Percentiles rank a stretch among this genome's conserved stretches.
Evolutionary conservation across 2,797 vertebrate genomes (phyloP).

Genomic region (Centropyge bicolor): DNA sequence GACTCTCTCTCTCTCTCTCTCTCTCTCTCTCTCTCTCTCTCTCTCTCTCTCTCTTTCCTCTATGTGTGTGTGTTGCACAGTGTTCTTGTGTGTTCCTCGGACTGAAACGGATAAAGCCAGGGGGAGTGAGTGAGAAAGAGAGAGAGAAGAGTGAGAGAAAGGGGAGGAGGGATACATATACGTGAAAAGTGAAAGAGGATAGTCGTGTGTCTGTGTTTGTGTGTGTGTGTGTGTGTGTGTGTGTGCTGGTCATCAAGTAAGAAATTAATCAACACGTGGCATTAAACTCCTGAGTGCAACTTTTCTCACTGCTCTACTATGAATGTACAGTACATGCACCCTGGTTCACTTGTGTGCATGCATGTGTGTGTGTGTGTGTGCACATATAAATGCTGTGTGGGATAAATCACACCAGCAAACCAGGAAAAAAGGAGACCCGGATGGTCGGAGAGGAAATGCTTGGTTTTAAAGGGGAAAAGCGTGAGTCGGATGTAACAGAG

Average conservation of each 20-base stretch:
- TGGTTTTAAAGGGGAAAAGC: slow-evolving; percentile 74
- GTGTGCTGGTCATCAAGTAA: slow-evolving; percentile 82
- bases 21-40: slow-evolving; percentile 33
- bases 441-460: slow-evolving; percentile 73
- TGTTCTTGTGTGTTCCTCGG: slow-evolving; percentile 80
- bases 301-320: slow-evolving; percentile 54
- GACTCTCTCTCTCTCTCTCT: slow-evolving; percentile 51
- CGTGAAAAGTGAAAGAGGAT: slow-evolving; percentile 78
- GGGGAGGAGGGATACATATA: slow-evolving; percentile 78
- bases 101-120: slow-evolving; percentile 77
- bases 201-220: slow-evolving; percentile 62
- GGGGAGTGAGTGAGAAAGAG: slow-evolving; percentile 72
- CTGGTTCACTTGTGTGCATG: slow-evolving; percentile 28
- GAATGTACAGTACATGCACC: slow-evolving; percentile 8
- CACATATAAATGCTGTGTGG: slow-evolving; percentile 50
- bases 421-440: slow-evolving; percentile 42
- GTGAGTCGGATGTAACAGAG: slow-evolving; percentile 75
- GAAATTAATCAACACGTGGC: slow-evolving; percentile 87
- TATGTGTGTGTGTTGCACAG: slow-evolving; percentile 46
- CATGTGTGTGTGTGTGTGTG: neutral
- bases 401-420: slow-evolving; percentile 68
- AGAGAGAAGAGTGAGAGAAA: slow-evolving; percentile 69
- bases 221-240: slow-evolving; percentile 44
- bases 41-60: slow-evolving; percentile 27
- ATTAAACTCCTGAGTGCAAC: slow-evolving; percentile 78